A percentile compares a stretch with the other conserved stretches of the same genome.
Conservation (phyloP, 2,113 vertebrate species). For the Beaufortia kweichowensis region DNA sequence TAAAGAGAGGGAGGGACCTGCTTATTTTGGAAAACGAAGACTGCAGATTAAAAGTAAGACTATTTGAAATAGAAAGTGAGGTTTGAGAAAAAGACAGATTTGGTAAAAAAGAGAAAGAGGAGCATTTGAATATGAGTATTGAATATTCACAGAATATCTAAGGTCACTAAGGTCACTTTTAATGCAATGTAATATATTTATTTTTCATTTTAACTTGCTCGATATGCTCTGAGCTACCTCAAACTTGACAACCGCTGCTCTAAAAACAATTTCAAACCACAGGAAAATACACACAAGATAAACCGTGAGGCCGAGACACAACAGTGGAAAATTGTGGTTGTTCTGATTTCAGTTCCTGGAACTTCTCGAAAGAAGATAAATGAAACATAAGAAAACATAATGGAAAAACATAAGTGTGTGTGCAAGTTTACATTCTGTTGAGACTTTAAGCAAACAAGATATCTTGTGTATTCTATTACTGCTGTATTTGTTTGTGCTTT, state of each 20-base stretch:
- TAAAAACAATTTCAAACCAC: constrained; percentile 45
- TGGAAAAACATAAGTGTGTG: constrained; percentile 3
- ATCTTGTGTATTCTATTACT: not conserved
- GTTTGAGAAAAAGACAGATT: not conserved
- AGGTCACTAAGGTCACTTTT: too few species aligned
- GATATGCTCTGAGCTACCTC: not conserved
- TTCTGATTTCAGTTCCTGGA: constrained; percentile 48
- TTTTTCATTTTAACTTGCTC: not conserved
- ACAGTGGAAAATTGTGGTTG: constrained; percentile 53
- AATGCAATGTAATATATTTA: not conserved
- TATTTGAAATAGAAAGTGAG: not conserved
- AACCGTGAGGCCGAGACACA: constrained; percentile 51
- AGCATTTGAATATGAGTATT: not conserved
- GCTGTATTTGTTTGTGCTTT: constrained; percentile 6
- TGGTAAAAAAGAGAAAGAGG: not conserved
- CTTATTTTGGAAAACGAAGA: constrained; percentile 39
- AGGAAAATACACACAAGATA: constrained; percentile 37
- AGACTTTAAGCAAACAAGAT: constrained; percentile 5
- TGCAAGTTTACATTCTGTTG: not conserved
- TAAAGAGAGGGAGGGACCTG: constrained; percentile 6
- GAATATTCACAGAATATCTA: too few species aligned
- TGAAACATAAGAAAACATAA: constrained; percentile 11
- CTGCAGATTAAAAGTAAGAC: not conserved
- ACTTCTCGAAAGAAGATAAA: constrained; percentile 21
- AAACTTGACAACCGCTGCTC: not conserved